Base-by-base conservation (phyloP, 2,888 invertebrate genomes). In the Idaea aversata region DNA sequence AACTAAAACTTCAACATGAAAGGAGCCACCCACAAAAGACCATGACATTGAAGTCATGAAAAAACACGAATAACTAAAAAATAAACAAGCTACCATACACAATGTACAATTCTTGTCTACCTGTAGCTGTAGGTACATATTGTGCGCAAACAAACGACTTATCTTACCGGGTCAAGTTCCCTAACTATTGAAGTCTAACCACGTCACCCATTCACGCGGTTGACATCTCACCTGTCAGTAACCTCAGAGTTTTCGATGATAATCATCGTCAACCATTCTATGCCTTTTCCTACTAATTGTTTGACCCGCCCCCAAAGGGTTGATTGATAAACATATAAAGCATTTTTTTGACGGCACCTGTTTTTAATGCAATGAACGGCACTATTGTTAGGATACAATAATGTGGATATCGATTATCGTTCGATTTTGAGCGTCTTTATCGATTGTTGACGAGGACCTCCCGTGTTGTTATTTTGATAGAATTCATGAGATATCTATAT, bases 151-250 rank as follows among this genome's bases (percentile, higher is more conserved):
- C 66, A 72, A 70, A 69, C 72, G 71, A 62, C 66, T 77, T 82
- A 85, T 87, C 85, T 86, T 86, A 88, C 88, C 87, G 82, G 84
- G 82, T 88, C 88, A 85, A 81, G 85, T 90, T 83, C 77, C 79
- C 72, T 72, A 76, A 79, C 81, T 74, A 84, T 81, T 80, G 76
- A 79, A 75, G 65, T 66, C 66, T 67, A 78, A 75, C 81, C 80
- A 77, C 79, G 68, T 68, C 70, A 65, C 61, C 65, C 63, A 65
- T 89, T 89, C 86, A 88, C 74, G 75, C 71, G 81, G 84, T 83
- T 91, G 92, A 92, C 92, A 89, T 90, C 85, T 91, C 88, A 91
- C 92, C 91, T 92, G 93, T 90, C 91, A 87, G 81, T 90, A 89
- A 92, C 90, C 91, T 87, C 87, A 77, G 78, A 78, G 79, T 84